Percentiles rank a stretch among this genome's conserved stretches.
Conservation (phyloP, 2,113 vertebrate species). For the Uria aalge region DNA sequence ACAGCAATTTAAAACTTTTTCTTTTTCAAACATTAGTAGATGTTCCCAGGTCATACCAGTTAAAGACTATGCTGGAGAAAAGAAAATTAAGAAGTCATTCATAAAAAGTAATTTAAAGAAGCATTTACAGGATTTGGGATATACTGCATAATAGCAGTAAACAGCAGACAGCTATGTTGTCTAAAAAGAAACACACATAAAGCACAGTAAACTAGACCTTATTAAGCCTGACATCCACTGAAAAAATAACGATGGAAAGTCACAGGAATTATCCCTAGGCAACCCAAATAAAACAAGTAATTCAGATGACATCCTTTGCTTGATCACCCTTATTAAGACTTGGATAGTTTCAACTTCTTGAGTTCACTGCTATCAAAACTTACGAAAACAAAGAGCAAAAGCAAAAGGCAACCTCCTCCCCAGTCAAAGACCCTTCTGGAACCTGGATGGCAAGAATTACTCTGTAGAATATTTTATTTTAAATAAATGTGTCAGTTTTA, state of each 20-base stretch:
- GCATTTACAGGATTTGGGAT: neutral
- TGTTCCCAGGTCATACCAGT: neutral
- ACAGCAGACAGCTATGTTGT: neutral
- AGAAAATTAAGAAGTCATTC: neutral
- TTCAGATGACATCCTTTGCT: neutral
- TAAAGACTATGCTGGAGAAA: neutral
- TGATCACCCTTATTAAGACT: neutral
- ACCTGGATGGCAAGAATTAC: neutral
- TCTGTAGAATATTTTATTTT: neutral
- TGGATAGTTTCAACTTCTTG: neutral
- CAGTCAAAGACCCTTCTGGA: neutral
- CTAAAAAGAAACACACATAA: neutral
- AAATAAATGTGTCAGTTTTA: neutral
- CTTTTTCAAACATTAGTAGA: neutral
- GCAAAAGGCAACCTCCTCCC: neutral
- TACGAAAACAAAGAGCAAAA: neutral
- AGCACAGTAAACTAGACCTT: neutral
- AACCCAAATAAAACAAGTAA: conserved; percentile 23
- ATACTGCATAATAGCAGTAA: neutral
- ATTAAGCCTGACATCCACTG: neutral
- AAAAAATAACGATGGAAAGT: neutral
- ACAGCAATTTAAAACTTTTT: neutral
- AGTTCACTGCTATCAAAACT: neutral
- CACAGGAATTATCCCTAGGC: neutral
- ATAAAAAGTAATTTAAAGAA: neutral